phyloP scores from a whole-genome alignment of 1,140 invertebrate species.

The Drosophila orena region DNA sequence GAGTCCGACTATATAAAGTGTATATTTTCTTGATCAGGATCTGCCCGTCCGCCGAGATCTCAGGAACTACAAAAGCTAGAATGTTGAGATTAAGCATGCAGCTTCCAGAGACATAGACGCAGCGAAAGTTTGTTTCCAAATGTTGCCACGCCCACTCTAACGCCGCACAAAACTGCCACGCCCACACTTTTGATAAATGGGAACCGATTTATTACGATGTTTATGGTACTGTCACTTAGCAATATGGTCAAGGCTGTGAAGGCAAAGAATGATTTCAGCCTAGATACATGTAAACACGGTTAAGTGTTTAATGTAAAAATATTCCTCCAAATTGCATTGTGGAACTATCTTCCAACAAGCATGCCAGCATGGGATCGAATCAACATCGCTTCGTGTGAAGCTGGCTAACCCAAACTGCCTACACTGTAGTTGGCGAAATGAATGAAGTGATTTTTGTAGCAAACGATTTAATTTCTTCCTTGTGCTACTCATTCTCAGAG shows the following conservation, averaged over 20 bases:
- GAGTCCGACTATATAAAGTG: too few species aligned
- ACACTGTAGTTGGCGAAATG: slow-evolving; percentile 47
- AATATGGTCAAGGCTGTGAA: slow-evolving; percentile 6
- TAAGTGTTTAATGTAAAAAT: not conserved
- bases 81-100: too few species aligned
- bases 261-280: slow-evolving; percentile 13
- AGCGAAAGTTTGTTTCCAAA: too few species aligned
- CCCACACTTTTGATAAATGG: too few species aligned
- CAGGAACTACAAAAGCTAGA: too few species aligned
- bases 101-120: too few species aligned
- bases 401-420: slow-evolving; percentile 59
- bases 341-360: slow-evolving; percentile 47
- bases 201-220: too few species aligned
- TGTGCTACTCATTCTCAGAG: slow-evolving; percentile 1
- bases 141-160: too few species aligned
- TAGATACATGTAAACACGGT: slow-evolving; percentile 11
- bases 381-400: slow-evolving; percentile 72
- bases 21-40: too few species aligned
- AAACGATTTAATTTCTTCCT: slow-evolving; percentile 58
- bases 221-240: not conserved
- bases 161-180: too few species aligned
- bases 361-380: slow-evolving; percentile 71
- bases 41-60: too few species aligned
- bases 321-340: slow-evolving; percentile 8
- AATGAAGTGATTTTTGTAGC: slow-evolving; percentile 79